Evolutionary conservation across 1,140 invertebrate genomes (phyloP).

Genomic region (Octopus sinensis): DNA sequence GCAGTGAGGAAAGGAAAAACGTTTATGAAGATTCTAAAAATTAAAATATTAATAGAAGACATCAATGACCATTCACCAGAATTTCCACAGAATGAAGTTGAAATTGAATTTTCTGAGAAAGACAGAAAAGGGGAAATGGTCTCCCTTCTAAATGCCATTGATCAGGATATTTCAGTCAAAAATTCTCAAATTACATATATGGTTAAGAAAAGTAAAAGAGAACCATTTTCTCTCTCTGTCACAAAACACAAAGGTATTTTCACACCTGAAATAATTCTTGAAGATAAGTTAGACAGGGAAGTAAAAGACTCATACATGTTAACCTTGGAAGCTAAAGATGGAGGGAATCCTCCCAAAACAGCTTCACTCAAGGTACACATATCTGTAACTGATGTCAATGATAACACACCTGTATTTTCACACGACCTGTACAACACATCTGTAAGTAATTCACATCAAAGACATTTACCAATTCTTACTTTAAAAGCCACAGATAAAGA

Average conservation of each 20-base stretch:
- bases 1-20: conserved; percentile 30
- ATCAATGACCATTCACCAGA: conserved; percentile 51
- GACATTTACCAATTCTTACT: conserved; percentile 29
- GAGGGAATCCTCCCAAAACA: conserved; percentile 68
- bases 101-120: conserved; percentile 42
- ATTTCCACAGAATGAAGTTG: conserved; percentile 35
- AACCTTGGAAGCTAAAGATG: conserved; percentile 83
- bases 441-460: conserved; percentile 29
- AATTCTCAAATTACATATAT: conserved; percentile 36
- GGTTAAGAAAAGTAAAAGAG: conserved; percentile 26
- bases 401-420: conserved; percentile 72
- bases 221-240: conserved; percentile 34
- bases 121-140: no score
- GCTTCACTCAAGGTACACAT: conserved; percentile 65
- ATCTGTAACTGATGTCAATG: conserved; percentile 38
- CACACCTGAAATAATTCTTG: conserved; percentile 36
- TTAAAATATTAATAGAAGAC: conserved; percentile 34
- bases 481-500: conserved; percentile 39
- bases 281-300: conserved; percentile 40
- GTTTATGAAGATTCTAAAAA: neutral
- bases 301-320: conserved; percentile 55
- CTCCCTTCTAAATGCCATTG: conserved; percentile 30
- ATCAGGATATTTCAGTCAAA: conserved; percentile 37
- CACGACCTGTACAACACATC: conserved; percentile 27
- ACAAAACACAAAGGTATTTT: conserved; percentile 42